Base-by-base conservation (phyloP, 2,888 invertebrate species). In the Chrysodeixis includens region DNA sequence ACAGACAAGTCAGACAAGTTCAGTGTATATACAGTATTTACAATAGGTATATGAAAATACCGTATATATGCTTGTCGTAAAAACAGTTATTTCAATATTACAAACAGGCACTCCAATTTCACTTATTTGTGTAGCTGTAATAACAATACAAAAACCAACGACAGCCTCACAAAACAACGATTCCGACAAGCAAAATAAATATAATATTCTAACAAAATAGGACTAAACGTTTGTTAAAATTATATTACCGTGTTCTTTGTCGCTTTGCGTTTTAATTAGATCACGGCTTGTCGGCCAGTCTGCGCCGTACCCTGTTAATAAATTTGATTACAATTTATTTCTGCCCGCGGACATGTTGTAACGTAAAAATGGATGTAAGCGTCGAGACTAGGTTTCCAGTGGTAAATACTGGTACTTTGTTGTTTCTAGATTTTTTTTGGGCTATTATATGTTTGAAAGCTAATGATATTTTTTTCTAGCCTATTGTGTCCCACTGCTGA, bases 181-280 rank as follows among this genome's bases (percentile, higher is more conserved):
- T 35, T 51, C 61, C 10, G 75, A 65, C 55, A 54, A 62, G 46
- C 35, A 62, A 62, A 49, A 59, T n/a, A 65, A 65, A 60, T 56
- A 58, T 62, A 67, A 56, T 60, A 57, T 32, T 35, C 76, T 49
- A 62, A 69, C 74, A 59, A 67, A 78, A 68, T 66, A 73, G 54
- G 62, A 56, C 64, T 63, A 53, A 65, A 72, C 61, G 63, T 76
- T 66, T 68, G 60, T 56, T 9, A 26, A 60, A 77, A 74, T 76
- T 74, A 66, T 68, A 76, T 79, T 75, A 79, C 57, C 67, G 44
- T 49, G 69, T 71, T 69, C 79, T 76, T 79, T 77, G 77, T 76
- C 65, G 72, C 66, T 78, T 74, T 60, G 67, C 58, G 69, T 83
- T 83, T 82, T 81, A 83, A 85, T 83, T 79, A 73, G 62, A 79